Evolutionary conservation across 2,797 vertebrate genomes (phyloP), one percentile per base, ranked within the genome.

Genomic region (Lateolabrax maculatus): DNA sequence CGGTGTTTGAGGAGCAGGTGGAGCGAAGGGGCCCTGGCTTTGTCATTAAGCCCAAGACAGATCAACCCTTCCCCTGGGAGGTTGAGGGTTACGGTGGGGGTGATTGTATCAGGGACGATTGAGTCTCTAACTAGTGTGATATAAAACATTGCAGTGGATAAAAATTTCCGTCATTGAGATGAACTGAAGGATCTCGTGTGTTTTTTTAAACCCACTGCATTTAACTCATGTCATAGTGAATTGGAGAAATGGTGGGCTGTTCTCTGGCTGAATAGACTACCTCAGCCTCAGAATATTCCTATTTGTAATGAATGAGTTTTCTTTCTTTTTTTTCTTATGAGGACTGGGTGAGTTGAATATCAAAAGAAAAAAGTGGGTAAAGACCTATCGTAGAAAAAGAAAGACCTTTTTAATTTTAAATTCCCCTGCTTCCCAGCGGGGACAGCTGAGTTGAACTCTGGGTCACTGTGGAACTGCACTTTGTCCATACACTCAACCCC

Each of bases 1-100:
- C 0, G 12, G 79, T 44, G 87, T 90, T 76, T 85, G 73, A 88
- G 90, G 85, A 89, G 84, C 86, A 90, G 87, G 84, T 84, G 89
- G 77, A 84, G 84, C 34, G 2, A 73, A 71, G 79, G 80, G 73
- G 75, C 65, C 41, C 12, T 37, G 78, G 60, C 84, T 89, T 86
- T 90, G 92, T 93, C 84, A 89, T 90, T 81, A 85, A 88, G 73
- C 82, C 82, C 83, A 77, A 86, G 83, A 88, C 81, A 75, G 83
- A 88, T 83, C 80, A 67, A 70, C 64, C 56, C 65, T 18, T 48
- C 73, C 71, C 79, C 65, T n/a, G 70, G 81, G 87, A 86, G 82
- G 70, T 46, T 44, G 63, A 82, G 80, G 76, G 79, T 74, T 78
- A 75, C 55, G 57, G 73, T 56, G 51, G 64, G 61, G 77, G 60